These are phyloP conservation scores for Cryptotermes secundus DNA, from an alignment of 1,140 invertebrate species.

Conservation along the genomic window DNA sequence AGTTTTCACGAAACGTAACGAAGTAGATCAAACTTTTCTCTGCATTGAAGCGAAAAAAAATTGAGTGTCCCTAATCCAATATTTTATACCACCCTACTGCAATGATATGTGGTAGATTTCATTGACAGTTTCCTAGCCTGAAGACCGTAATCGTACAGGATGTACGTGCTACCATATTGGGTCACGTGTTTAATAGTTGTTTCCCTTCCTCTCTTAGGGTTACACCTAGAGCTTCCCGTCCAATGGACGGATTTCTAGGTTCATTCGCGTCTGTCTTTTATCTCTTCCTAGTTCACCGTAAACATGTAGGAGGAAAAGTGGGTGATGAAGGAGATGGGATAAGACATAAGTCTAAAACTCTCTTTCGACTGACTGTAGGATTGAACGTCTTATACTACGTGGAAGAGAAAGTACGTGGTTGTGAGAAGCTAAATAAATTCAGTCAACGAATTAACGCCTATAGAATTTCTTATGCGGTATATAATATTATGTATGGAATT, in stretches of 20 bases:
- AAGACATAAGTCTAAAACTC: background rate
- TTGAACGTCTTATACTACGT: background rate
- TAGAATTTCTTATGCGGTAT: too few species aligned
- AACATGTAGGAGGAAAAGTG: background rate
- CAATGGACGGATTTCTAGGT: background rate
- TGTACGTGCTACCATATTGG: background rate
- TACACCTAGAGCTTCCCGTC: slow-evolving; percentile 1
- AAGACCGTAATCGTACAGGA: background rate
- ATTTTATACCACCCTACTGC: slow-evolving; percentile 6
- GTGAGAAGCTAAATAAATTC: too few species aligned
- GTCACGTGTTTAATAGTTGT: background rate
- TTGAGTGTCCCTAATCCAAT: background rate
- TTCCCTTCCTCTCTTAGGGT: background rate
- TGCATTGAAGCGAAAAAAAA: background rate
- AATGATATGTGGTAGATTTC: background rate
- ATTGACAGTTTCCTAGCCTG: background rate
- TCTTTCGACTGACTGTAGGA: background rate
- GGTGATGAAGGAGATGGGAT: background rate
- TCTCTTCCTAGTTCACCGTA: background rate
- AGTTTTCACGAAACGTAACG: background rate
- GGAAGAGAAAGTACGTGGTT: too few species aligned
- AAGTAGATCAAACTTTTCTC: background rate
- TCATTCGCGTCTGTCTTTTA: background rate
- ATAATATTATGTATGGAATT: too few species aligned
- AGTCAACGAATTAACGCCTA: too few species aligned